Conservation (phyloP, 2,888 invertebrate genomes). For the Chromoteleia sp. region DNA sequence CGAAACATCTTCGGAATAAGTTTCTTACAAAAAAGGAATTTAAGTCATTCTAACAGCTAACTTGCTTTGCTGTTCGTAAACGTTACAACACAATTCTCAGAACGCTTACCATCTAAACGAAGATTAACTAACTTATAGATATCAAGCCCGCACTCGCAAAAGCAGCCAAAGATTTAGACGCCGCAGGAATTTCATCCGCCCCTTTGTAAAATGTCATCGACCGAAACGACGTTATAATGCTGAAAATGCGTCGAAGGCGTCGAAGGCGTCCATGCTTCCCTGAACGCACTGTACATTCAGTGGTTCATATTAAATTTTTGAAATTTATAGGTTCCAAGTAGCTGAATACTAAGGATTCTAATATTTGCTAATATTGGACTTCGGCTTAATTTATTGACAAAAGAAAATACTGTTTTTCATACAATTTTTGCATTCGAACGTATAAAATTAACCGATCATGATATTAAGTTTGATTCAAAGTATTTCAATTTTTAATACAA, state of each 20-base stretch:
- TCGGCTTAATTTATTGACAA: slow-evolving; percentile 23
- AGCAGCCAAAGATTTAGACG: slow-evolving; percentile 67
- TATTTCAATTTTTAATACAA: no score
- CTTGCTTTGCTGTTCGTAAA: no score
- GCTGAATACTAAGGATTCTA: slow-evolving; percentile 13
- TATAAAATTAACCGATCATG: no score
- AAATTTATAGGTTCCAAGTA: slow-evolving; percentile 48
- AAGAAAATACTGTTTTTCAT: neutral
- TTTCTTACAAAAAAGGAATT: no score
- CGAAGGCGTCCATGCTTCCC: neutral
- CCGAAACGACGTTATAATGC: slow-evolving; percentile 54
- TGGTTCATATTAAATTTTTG: slow-evolving; percentile 57
- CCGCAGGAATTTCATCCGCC: slow-evolving; percentile 62
- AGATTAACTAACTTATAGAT: slow-evolving; percentile 73
- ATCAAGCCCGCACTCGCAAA: slow-evolving; percentile 48
- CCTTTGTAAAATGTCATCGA: slow-evolving; percentile 48
- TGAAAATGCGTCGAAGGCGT: slow-evolving; percentile 52
- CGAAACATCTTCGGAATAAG: no score
- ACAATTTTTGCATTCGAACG: no score
- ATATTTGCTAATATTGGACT: neutral
- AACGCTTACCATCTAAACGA: slow-evolving; percentile 36
- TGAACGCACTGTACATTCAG: slow-evolving; percentile 40
- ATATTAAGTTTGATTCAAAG: no score
- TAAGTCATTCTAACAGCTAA: no score
- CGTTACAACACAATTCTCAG: no score